phyloP scores from a whole-genome alignment of 2,113 vertebrate species.

The Symphodus melops region DNA sequence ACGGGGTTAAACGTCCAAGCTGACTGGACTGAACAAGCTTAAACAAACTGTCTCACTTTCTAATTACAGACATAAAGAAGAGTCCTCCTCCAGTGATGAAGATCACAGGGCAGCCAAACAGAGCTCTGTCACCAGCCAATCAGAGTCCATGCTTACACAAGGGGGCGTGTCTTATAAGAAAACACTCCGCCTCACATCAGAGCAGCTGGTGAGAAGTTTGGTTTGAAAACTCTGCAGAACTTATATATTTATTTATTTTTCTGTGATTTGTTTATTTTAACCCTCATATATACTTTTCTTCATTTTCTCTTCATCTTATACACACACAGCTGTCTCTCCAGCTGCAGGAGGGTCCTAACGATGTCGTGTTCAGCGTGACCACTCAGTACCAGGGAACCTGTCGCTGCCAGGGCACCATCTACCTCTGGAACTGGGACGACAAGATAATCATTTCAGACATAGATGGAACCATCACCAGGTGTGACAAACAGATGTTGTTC shows the following conservation, averaged over 20 bases:
- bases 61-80: constrained; percentile 88
- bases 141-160: constrained; percentile 67
- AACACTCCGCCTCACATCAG: constrained; percentile 92
- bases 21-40: background rate
- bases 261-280: no score
- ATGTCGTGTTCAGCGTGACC: constrained; percentile 95
- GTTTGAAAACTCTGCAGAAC: background rate
- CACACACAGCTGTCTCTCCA: constrained; percentile 89
- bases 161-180: constrained; percentile 92
- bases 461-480: constrained; percentile 98
- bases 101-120: constrained; percentile 85
- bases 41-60: background rate
- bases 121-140: constrained; percentile 68
- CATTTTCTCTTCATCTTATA: background rate
- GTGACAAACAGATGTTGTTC: background rate
- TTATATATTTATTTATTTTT: background rate
- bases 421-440: constrained; percentile 98
- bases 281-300: background rate
- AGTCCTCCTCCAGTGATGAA: constrained; percentile 95
- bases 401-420: constrained; percentile 97
- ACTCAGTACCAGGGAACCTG: constrained; percentile 98
- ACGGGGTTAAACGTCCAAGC: background rate
- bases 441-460: constrained; percentile 98
- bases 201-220: constrained; percentile 90
- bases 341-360: constrained; percentile 93